phyloP scores from a whole-genome alignment of 2,888 invertebrate genomes.

The Scrobipalpa atriplicella region DNA sequence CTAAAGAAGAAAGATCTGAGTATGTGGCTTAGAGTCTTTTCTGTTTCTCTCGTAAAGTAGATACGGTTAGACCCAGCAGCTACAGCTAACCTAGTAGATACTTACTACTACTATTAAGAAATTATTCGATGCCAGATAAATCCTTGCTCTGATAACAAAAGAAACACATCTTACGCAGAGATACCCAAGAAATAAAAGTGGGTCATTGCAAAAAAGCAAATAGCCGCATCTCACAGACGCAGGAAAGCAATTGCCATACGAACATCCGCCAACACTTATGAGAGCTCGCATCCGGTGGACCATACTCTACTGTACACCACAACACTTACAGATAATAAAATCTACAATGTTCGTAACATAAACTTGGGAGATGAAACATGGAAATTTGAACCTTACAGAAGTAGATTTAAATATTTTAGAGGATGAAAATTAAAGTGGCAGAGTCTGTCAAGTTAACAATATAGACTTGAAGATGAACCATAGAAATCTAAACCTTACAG shows the following conservation, averaged over 20 bases:
- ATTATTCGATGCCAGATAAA: too few species aligned
- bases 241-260: conserved; percentile 58
- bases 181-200: background rate
- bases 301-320: conserved; percentile 40
- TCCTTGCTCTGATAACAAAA: background rate
- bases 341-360: conserved; percentile 1
- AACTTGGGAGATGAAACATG: conserved; percentile 26
- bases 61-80: too few species aligned
- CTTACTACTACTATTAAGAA: too few species aligned
- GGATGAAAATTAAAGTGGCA: conserved; percentile 34
- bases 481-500: too few species aligned
- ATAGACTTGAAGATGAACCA: too few species aligned
- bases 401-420: conserved; percentile 23
- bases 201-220: conserved; percentile 36
- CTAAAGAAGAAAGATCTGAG: too few species aligned
- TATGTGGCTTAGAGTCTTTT: too few species aligned
- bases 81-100: too few species aligned
- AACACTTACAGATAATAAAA: conserved; percentile 39
- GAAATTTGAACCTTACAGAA: conserved; percentile 39
- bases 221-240: conserved; percentile 53
- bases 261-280: conserved; percentile 54
- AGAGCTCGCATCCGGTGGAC: conserved; percentile 39
- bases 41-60: too few species aligned
- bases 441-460: conserved; percentile 25
- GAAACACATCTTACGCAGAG: background rate